Evolutionary conservation across 2,888 invertebrate genomes (phyloP).

Genomic region (Sussaba pulchella): DNA sequence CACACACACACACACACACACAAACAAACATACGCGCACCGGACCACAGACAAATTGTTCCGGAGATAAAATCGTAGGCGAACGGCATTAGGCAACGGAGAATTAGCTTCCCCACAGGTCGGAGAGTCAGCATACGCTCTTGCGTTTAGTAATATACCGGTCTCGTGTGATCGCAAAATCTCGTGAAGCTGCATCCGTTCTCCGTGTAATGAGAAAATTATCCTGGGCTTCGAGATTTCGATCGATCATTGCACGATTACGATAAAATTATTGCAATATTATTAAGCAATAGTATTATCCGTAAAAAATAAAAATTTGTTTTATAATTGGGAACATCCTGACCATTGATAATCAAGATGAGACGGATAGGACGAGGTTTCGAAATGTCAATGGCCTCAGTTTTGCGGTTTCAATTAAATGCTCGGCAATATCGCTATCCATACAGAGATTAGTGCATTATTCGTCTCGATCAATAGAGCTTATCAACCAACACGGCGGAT

Average conservation of each 20-base stretch:
- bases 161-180: conserved; percentile 27
- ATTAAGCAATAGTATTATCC: not conserved
- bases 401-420: too few relatives aligned
- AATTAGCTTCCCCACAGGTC: conserved; percentile 43
- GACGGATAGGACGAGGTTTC: too few relatives aligned
- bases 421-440: too few relatives aligned
- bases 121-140: conserved; percentile 42
- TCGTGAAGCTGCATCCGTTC: conserved; percentile 58
- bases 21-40: not conserved
- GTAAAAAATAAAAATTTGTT: too few relatives aligned
- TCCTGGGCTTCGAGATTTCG: conserved; percentile 42
- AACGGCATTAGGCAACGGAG: conserved; percentile 56
- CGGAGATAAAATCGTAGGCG: conserved; percentile 57
- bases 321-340: too few relatives aligned
- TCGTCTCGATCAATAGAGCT: too few relatives aligned
- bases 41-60: conserved; percentile 58
- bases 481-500: too few relatives aligned
- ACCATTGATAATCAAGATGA: too few relatives aligned
- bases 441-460: too few relatives aligned
- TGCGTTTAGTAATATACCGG: conserved; percentile 57
- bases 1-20: not conserved
- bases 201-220: conserved; percentile 56
- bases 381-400: too few relatives aligned
- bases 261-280: conserved; percentile 23
- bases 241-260: conserved; percentile 49